Conservation (phyloP, 2,888 invertebrate species). For the Eupithecia inturbata region DNA sequence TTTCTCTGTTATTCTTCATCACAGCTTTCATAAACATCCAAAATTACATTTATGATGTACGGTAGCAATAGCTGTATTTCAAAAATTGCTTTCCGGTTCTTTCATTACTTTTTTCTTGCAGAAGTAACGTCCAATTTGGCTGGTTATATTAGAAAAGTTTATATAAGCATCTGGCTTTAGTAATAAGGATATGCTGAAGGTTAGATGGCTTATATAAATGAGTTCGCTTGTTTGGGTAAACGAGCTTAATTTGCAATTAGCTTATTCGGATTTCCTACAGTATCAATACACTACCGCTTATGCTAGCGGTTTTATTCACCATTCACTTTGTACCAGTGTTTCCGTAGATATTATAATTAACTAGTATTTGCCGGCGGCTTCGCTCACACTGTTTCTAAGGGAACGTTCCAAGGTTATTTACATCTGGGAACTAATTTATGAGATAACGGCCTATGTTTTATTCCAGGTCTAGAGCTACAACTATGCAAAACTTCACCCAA, state of each 20-base stretch:
- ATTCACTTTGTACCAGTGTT: neutral
- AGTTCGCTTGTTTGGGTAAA: constrained; percentile 3
- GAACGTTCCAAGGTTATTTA: too few relatives aligned
- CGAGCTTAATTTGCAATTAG: neutral
- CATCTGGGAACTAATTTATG: too few relatives aligned
- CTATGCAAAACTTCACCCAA: neutral
- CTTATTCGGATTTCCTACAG: neutral
- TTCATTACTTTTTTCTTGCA: constrained; percentile 42
- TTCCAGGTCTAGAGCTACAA: neutral
- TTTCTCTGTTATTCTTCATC: constrained; percentile 16
- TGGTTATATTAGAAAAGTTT: constrained; percentile 18
- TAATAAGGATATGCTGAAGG: constrained; percentile 6
- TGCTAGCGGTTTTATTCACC: neutral
- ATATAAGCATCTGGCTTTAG: neutral
- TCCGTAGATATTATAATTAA: neutral
- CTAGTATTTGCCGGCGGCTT: neutral
- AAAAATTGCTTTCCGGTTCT: constrained; percentile 43
- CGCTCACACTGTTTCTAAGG: too few relatives aligned
- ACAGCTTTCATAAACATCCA: constrained; percentile 22
- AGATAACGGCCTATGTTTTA: too few relatives aligned
- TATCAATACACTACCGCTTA: neutral
- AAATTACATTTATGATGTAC: constrained; percentile 40
- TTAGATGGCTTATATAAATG: constrained; percentile 2
- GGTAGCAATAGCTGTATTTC: constrained; percentile 39
- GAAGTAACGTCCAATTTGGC: constrained; percentile 42